Conservation (phyloP, 2,113 vertebrate genomes). For the Rutilus rutilus region DNA sequence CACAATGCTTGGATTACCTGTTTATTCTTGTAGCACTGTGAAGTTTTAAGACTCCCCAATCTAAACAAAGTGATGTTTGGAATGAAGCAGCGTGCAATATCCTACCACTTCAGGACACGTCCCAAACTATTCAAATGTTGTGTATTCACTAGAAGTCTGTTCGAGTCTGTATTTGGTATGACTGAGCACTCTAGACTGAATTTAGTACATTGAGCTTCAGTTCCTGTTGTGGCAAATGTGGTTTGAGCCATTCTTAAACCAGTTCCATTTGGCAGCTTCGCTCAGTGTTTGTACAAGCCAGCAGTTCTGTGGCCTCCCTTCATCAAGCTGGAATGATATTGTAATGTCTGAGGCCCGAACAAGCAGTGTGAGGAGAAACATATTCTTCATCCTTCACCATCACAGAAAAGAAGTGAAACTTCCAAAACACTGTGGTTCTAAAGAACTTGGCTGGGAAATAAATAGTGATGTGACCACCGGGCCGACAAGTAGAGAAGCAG, state of each 20-base stretch:
- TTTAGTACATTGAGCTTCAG: constrained; percentile 10
- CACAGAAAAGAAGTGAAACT: constrained; percentile 24
- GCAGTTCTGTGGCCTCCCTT: constrained; percentile 47
- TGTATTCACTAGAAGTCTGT: not conserved
- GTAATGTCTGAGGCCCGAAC: constrained; percentile 13
- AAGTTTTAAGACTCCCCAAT: constrained; percentile 62
- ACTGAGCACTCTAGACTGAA: constrained; percentile 15
- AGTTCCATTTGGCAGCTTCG: not conserved
- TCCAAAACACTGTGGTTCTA: constrained; percentile 23
- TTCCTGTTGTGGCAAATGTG: constrained; percentile 33
- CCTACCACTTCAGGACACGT: not conserved
- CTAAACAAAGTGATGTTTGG: constrained; percentile 60
- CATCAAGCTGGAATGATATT: constrained; percentile 48
- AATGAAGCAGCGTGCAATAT: constrained; percentile 39
- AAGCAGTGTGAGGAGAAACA: constrained; percentile 43
- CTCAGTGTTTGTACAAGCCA: constrained; percentile 28
- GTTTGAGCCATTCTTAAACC: constrained; percentile 16
- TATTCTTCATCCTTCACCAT: constrained; percentile 45
- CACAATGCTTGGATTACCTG: constrained; percentile 72
- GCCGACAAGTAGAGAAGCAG: constrained; percentile 47
- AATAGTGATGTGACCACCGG: constrained; percentile 49
- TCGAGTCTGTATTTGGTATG: constrained; percentile 8
- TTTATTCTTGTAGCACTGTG: constrained; percentile 61
- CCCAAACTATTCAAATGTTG: constrained; percentile 17
- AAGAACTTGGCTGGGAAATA: constrained; percentile 41